phyloP scores from a whole-genome alignment of 2,113 vertebrate genomes.

The Corythaeola cristata region DNA sequence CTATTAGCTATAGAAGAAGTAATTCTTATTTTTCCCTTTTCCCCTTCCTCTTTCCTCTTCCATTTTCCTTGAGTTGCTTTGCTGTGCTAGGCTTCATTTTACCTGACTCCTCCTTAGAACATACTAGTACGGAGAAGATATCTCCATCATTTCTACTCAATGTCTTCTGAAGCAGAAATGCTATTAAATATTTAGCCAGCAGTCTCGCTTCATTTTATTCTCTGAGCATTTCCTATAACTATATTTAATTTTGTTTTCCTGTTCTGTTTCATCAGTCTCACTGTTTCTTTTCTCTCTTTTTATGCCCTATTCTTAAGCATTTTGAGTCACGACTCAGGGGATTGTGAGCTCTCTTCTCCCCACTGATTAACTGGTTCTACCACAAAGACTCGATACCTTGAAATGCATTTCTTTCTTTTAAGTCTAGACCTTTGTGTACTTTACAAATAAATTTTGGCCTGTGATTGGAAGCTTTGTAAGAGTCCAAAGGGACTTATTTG shows the following conservation, averaged over 20 bases:
- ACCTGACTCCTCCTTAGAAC: not conserved
- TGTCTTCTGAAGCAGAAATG: not conserved
- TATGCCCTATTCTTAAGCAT: not conserved
- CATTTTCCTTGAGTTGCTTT: not conserved
- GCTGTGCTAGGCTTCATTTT: not conserved
- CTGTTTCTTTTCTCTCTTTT: not conserved
- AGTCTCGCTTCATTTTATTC: not conserved
- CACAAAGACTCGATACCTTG: not conserved
- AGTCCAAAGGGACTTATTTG: not conserved
- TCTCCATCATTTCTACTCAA: not conserved
- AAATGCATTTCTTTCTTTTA: not conserved
- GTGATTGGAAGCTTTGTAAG: not conserved
- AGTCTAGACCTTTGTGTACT: not conserved
- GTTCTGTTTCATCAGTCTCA: not conserved
- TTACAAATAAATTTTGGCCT: slow-evolving; percentile 8
- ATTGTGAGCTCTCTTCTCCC: not conserved
- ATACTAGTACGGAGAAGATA: not conserved
- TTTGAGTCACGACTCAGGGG: not conserved
- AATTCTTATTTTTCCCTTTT: not conserved
- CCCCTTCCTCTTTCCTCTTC: not conserved
- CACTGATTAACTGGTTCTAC: not conserved
- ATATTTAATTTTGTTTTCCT: not conserved
- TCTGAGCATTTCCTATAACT: not conserved
- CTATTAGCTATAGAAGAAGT: not conserved
- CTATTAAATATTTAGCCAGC: not conserved